Base-by-base conservation (phyloP, 2,888 invertebrate species). In the Scelioninae gen. 1 region DNA sequence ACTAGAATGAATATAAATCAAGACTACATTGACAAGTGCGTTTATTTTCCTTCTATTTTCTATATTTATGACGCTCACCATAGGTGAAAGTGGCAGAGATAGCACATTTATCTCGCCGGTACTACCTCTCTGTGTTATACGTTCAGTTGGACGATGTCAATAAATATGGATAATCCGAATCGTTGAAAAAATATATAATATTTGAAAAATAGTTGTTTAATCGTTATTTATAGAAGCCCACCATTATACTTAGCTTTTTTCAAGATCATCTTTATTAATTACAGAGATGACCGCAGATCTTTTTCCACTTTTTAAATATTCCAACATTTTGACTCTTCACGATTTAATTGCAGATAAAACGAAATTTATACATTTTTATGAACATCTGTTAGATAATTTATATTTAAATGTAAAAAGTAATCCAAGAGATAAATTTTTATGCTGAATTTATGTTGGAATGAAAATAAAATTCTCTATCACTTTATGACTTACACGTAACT, bases 51-150 rank as follows among this genome's bases (percentile, higher is more conserved):
- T 82, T 82, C 72, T 77, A 78, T 78, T 83, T 79, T 83, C 71
- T 53, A 71, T 79, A 83, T 83, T 83, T 83, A 83, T 83, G 78
- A 83, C 71, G 55, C 71, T 71, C 78, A 71, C 65, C 78, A 75
- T 83, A 78, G 79, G 83, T 79, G 83, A 79, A 83, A 83, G 79
- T 79, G 83, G 75, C 83, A 76, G 79, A 83, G 75, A 83, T 83
- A 83, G 83, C 78, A 58, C 79, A 83, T 79, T 79, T 83, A 83
- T 83, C 78, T 83, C 75, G 71, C 43, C 65, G 71, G 45, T 9
- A 49, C 68, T 45, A 47, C 34, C 56, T 55, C 75, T 69, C 40
- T 65, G 16, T 49, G 71, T 75, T 78, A 78, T 72, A 53, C 79
- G 78, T 79, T 83, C 79, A 75, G 75, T 79, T 66, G 51, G 47